Percentiles rank a stretch among this genome's conserved stretches.
Evolutionary conservation across 2,113 vertebrate genomes (phyloP).

Genomic region (Bubo scandiacus): DNA sequence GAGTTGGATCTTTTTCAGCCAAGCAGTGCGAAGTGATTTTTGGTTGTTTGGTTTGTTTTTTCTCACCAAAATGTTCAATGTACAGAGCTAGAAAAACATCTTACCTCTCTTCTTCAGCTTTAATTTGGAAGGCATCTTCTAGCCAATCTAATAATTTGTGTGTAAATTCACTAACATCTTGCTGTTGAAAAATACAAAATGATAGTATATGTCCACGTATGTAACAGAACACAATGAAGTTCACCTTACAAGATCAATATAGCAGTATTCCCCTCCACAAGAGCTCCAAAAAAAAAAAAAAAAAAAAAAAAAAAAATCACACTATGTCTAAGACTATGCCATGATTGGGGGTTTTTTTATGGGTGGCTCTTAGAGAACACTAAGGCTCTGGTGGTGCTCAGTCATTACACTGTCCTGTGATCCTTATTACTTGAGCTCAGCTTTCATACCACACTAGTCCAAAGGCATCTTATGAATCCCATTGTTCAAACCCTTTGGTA

Average conservation of each 20-base stretch:
- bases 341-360: neutral
- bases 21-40: neutral
- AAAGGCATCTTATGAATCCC: slow-evolving; percentile 12
- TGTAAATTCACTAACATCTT: slow-evolving; percentile 98
- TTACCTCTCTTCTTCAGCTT: slow-evolving; percentile 92
- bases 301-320: neutral
- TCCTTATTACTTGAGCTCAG: neutral
- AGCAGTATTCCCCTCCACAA: neutral
- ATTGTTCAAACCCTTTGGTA: slow-evolving; percentile 36
- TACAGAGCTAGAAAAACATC: neutral
- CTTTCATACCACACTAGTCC: neutral
- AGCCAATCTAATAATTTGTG: slow-evolving; percentile 97
- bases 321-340: neutral
- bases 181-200: slow-evolving; percentile 77
- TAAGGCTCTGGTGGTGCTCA: neutral
- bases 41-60: neutral
- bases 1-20: neutral
- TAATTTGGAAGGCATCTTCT: slow-evolving; percentile 98
- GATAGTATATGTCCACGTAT: neutral
- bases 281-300: neutral
- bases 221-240: neutral
- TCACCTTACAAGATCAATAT: neutral
- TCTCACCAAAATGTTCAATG: neutral
- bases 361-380: neutral
- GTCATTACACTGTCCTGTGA: neutral